These are phyloP conservation scores for Mormyrops attenuatus DNA, from an alignment of 2,797 vertebrate genomes.

Conservation along the genomic window DNA sequence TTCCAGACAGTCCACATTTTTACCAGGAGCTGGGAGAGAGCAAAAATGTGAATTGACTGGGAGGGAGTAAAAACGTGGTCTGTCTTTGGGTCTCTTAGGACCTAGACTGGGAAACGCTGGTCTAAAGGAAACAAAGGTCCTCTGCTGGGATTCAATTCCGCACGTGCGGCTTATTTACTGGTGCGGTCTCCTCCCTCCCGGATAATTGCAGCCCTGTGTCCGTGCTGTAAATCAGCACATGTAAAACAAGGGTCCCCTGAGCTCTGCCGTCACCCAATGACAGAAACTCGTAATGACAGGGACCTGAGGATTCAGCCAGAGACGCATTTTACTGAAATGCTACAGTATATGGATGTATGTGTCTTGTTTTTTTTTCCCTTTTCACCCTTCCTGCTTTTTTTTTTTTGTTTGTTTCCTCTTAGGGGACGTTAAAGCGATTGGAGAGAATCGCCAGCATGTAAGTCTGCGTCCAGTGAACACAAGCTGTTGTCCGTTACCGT, in stretches of 20 bases:
- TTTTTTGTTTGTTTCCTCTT: conserved; percentile 48
- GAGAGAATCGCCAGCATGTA: conserved; percentile 80
- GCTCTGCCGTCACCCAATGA: background rate
- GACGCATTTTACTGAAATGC: background rate
- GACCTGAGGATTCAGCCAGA: background rate
- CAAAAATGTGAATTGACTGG: background rate
- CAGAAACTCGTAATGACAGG: background rate
- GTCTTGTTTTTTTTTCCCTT: background rate
- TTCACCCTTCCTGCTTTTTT: background rate
- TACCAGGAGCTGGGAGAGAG: background rate
- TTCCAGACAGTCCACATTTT: background rate
- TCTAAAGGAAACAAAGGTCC: conserved; percentile 40
- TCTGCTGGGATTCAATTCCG: conserved; percentile 19
- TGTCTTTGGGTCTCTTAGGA: background rate
- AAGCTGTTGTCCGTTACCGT: too few species aligned
- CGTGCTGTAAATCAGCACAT: background rate
- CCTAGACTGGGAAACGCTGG: conserved; percentile 9
- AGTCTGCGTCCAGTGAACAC: conserved; percentile 47
- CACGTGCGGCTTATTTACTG: background rate
- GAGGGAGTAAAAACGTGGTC: background rate
- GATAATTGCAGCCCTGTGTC: background rate
- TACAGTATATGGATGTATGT: background rate
- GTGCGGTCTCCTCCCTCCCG: background rate
- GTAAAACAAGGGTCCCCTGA: background rate
- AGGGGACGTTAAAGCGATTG: conserved; percentile 71